Evolutionary conservation across 2,797 vertebrate genomes (phyloP).

Genomic region (Chelidonichthys spinosus): DNA sequence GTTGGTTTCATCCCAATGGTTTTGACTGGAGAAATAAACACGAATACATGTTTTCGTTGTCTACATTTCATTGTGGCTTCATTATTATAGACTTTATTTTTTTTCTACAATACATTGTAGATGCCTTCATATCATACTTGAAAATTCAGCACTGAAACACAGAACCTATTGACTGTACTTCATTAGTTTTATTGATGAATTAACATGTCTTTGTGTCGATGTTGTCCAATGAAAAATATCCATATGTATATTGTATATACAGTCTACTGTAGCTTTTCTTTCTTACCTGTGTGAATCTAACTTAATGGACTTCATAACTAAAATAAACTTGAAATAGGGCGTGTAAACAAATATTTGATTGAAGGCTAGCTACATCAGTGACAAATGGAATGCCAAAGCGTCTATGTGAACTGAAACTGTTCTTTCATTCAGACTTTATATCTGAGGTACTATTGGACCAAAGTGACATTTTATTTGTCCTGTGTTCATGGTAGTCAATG

Average conservation of each 20-base stretch:
- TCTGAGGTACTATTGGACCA: constrained; percentile 65
- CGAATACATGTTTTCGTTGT: constrained; percentile 9
- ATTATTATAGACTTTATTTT: constrained; percentile 58
- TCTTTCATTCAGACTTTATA: constrained; percentile 58
- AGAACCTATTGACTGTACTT: constrained; percentile 51
- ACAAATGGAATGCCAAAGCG: constrained; percentile 56
- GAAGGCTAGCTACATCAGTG: constrained; percentile 39
- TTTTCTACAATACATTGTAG: constrained; percentile 50
- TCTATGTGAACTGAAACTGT: constrained; percentile 46
- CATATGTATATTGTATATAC: constrained; percentile 45
- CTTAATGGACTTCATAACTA: constrained; percentile 31
- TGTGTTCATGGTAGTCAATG: constrained; percentile 56
- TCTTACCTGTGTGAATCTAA: constrained; percentile 51
- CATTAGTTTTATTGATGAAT: constrained; percentile 49
- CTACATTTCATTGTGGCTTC: constrained; percentile 59
- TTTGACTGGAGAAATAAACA: constrained; percentile 22
- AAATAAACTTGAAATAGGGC: constrained; percentile 48
- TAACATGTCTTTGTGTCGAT: constrained; percentile 47
- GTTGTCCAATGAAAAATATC: constrained; percentile 29
- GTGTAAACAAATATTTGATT: constrained; percentile 32
- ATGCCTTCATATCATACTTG: constrained; percentile 77
- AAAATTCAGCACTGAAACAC: constrained; percentile 70
- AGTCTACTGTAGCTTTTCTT: constrained; percentile 62
- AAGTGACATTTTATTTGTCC: constrained; percentile 66
- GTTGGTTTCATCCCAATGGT: constrained; percentile 19